Evolutionary conservation across 2,797 vertebrate species (phyloP).

Genomic region (Sebastes variabilis): DNA sequence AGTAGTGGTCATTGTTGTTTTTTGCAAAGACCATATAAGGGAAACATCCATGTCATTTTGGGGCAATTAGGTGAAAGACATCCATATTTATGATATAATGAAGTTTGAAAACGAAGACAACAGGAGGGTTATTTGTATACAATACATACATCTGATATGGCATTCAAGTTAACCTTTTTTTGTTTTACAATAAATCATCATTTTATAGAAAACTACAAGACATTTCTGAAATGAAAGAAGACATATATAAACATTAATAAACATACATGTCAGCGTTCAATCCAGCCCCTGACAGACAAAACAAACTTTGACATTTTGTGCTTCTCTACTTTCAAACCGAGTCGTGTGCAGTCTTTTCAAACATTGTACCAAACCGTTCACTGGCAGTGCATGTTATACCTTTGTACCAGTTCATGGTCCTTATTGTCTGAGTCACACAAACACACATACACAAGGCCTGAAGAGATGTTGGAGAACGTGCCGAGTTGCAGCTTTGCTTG

Average conservation of each 20-base stretch:
- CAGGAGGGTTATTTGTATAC: not conserved
- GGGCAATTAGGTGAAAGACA: too few relatives aligned
- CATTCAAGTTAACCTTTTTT: not conserved
- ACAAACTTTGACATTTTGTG: not conserved
- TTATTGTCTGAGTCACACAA: not conserved
- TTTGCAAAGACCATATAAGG: too few relatives aligned
- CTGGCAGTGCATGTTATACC: not conserved
- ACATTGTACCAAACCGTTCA: not conserved
- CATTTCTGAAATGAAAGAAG: not conserved
- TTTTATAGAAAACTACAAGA: not conserved
- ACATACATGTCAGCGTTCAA: not conserved
- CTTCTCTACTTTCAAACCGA: not conserved
- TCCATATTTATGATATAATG: too few relatives aligned
- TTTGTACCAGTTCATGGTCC: not conserved
- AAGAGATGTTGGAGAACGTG: not conserved
- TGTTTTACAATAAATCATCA: not conserved
- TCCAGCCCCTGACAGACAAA: not conserved
- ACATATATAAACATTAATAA: conserved; percentile 9
- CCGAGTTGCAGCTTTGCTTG: not conserved
- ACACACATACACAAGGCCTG: not conserved
- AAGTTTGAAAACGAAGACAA: too few relatives aligned
- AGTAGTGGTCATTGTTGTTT: too few relatives aligned
- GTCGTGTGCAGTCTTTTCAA: not conserved
- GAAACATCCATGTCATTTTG: too few relatives aligned
- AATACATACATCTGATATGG: not conserved